These are phyloP conservation scores for Lepidurus packardi DNA, from an alignment of 1,140 invertebrate species.

Conservation along the genomic window DNA sequence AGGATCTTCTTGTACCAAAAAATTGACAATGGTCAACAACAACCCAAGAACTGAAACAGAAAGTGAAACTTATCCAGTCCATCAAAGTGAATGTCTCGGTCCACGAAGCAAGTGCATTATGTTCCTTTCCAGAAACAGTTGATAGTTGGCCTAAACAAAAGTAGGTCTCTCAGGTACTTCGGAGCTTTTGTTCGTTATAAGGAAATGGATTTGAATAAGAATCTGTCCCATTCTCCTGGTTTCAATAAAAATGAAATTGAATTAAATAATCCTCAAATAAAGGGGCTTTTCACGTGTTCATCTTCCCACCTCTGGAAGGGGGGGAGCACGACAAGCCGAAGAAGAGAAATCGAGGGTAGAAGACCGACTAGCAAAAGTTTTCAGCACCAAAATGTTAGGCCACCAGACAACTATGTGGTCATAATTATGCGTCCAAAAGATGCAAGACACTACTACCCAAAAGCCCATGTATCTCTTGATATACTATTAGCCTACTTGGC, in stretches of 20 bases:
- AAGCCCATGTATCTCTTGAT: background rate
- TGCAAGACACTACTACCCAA: background rate
- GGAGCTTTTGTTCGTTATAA: background rate
- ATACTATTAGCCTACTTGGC: background rate
- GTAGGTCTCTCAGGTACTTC: background rate
- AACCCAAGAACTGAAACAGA: background rate
- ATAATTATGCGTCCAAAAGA: background rate
- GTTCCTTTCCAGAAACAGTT: background rate
- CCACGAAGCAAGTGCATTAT: background rate
- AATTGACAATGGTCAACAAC: background rate
- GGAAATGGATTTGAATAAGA: too few species aligned
- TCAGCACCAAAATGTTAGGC: background rate
- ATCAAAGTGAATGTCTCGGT: background rate
- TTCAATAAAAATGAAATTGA: too few species aligned
- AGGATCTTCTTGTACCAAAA: background rate
- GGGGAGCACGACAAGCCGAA: background rate
- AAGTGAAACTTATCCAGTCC: background rate
- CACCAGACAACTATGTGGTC: background rate
- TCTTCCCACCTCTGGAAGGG: too few species aligned
- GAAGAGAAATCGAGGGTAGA: slow-evolving; percentile 11
- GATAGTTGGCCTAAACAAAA: background rate
- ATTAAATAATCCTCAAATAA: background rate
- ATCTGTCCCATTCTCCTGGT: too few species aligned
- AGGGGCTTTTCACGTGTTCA: background rate
- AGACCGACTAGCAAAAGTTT: background rate